Base-by-base conservation (phyloP, 2,888 invertebrate species). In the Coleophora flavipennella region DNA sequence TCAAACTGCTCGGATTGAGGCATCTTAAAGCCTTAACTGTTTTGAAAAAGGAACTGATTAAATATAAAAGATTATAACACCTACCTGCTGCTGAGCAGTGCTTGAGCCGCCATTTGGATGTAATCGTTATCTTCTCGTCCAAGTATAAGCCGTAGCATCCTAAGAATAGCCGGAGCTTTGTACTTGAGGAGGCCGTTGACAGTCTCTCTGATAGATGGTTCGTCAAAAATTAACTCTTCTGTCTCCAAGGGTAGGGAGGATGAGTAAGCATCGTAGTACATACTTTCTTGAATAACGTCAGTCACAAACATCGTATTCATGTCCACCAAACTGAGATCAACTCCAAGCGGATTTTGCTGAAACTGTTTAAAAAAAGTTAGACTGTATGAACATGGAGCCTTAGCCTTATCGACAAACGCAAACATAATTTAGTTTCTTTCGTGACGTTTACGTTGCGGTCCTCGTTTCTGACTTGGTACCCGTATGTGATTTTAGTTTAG, bases 211-310 rank as follows among this genome's bases (percentile, higher is more conserved):
- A 81, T 66, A 0, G 27, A 46, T 0, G 51, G 46, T 48, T 74
- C 73, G 0, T 65, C 55, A 25, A 66, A 71, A 0, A 83, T 14
- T 25, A 67, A 48, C 0, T 49, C 48, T 0, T 1, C 37, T 1
- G 65, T 49, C 38, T 73, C 59, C 3, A 84, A 42, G 1, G 62
- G 43, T 9, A 43, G 44, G 0, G 67, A 48, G 27, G 41, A 49
- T 1, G 39, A 6, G 33, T 71, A 76, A 0, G 62, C 61, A 41
- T 84, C 84, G 2, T 51, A 53, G 1, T 67, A 55, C 7, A 84
- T 49, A 45, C 74, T 68, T 38, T 83, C 81, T 61, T 79, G 81
- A 9, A 83, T 69, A 0, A 83, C 48, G 12, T 84, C 81, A 1
- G 72, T 62, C 8, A 70, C 62, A 34, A 83, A 83, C 34, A 83